Conservation (phyloP, 2,113 vertebrate species). For the Callaeas wilsoni region DNA sequence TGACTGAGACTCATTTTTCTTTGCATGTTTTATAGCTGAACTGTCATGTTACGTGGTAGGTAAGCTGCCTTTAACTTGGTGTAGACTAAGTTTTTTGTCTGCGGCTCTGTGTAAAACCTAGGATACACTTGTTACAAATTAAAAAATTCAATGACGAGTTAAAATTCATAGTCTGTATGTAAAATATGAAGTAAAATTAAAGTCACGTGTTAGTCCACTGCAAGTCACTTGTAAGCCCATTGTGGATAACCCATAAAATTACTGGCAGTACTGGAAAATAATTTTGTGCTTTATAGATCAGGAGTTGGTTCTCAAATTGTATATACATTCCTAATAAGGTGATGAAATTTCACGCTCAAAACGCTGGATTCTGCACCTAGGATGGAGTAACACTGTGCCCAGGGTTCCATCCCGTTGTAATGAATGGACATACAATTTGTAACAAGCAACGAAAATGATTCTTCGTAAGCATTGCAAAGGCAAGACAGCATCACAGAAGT, state of each 20-base stretch:
- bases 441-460: neutral
- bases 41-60: neutral
- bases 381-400: accelerated
- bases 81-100: neutral
- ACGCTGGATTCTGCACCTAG: neutral
- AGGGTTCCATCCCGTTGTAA: neutral
- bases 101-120: neutral
- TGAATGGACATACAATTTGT: accelerated
- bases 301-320: neutral
- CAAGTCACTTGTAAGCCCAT: neutral
- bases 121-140: neutral
- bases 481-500: neutral
- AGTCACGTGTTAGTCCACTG: neutral
- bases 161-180: neutral
- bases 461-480: neutral
- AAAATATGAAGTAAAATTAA: neutral
- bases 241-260: neutral
- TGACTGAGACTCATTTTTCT: neutral
- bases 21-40: neutral
- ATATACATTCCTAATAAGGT: neutral
- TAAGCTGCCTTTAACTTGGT: neutral
- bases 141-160: neutral
- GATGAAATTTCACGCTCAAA: neutral
- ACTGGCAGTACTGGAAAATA: neutral
- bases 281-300: neutral